Conservation (phyloP, 2,113 vertebrate species). For the Phrynocephalus versicolor region DNA sequence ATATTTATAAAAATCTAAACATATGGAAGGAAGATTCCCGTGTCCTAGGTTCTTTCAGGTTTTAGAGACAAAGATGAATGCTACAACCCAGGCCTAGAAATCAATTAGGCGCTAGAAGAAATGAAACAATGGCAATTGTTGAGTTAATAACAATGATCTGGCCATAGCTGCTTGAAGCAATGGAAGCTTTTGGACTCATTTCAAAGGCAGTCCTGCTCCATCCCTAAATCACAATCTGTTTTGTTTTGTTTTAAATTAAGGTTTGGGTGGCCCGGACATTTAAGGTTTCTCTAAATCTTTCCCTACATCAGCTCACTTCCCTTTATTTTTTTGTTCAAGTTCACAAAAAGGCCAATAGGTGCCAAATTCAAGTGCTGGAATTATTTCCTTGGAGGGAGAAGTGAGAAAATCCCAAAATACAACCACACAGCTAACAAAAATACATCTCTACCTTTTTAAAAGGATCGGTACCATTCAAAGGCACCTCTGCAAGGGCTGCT, state of each 20-base stretch:
- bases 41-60: not conserved
- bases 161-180: not conserved
- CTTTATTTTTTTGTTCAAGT: not conserved
- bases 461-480: too few species aligned
- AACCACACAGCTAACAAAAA: not conserved
- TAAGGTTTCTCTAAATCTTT: too few species aligned
- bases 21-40: too few species aligned
- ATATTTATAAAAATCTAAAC: not conserved
- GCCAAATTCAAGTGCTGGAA: too few species aligned
- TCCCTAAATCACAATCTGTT: too few species aligned
- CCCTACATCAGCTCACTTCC: not conserved
- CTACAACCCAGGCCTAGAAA: not conserved
- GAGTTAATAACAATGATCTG: not conserved
- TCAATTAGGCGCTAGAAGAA: not conserved
- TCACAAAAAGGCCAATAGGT: not conserved
- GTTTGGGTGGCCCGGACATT: too few species aligned
- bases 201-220: too few species aligned
- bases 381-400: too few species aligned
- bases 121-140: not conserved
- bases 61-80: not conserved
- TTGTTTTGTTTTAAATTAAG: too few species aligned
- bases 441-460: too few species aligned
- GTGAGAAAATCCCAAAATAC: too few species aligned
- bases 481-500: not conserved
- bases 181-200: not conserved